These are phyloP conservation scores for Anas platyrhynchos DNA, from an alignment of 2,113 vertebrate species.

Conservation along the genomic window DNA sequence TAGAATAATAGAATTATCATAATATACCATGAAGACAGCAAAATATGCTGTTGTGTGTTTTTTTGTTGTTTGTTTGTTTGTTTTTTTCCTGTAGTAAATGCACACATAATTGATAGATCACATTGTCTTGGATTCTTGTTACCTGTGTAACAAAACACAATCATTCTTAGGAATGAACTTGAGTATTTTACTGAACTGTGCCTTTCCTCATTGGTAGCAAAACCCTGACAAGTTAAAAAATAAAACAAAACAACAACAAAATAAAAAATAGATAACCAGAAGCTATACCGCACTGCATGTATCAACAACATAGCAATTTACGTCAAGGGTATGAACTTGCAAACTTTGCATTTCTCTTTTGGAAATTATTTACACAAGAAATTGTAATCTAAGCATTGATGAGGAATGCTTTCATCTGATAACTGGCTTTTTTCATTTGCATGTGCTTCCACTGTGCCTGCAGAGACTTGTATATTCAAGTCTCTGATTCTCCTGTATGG, in stretches of 20 bases:
- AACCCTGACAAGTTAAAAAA: background rate
- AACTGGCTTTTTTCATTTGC: background rate
- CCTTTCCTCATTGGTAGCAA: background rate
- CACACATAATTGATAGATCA: background rate
- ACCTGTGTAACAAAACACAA: background rate
- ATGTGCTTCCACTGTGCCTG: background rate
- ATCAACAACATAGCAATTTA: background rate
- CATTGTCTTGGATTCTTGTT: background rate
- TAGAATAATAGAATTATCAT: background rate
- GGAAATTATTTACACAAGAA: background rate
- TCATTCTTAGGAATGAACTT: background rate
- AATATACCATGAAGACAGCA: background rate
- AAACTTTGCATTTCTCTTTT: background rate
- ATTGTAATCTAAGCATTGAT: background rate
- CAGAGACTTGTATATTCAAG: fast-evolving
- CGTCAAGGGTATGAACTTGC: background rate
- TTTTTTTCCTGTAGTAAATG: background rate
- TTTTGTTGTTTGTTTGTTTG: background rate
- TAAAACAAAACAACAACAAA: background rate
- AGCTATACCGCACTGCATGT: background rate
- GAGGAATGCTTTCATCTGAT: background rate
- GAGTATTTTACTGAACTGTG: background rate
- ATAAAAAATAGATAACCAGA: background rate
- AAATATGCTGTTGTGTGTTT: background rate
- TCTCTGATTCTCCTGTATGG: background rate